phyloP scores from a whole-genome alignment of 2,113 vertebrate species.

The Coryphaenoides rupestris region DNA sequence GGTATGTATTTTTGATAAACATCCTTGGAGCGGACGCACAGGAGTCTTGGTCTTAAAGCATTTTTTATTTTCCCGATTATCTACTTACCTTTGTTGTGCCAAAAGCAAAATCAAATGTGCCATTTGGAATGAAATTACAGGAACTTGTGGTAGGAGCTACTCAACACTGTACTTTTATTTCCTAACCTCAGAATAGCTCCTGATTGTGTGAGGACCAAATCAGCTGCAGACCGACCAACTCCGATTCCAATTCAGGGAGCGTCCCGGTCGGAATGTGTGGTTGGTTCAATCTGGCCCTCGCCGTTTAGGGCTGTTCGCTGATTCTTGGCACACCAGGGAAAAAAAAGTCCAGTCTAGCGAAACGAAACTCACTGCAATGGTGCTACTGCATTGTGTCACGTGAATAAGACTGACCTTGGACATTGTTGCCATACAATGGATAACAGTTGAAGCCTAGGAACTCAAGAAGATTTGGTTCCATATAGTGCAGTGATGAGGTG shows the following conservation, averaged over 20 bases:
- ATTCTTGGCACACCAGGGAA: constrained; percentile 37
- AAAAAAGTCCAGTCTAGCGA: too few relatives aligned
- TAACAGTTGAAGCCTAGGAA: too few relatives aligned
- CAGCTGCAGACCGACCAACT: constrained; percentile 18
- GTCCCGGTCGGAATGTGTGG: constrained; percentile 40
- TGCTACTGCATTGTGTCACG: too few relatives aligned
- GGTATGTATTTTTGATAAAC: background rate
- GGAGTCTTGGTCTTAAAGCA: background rate
- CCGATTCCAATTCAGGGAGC: constrained; percentile 35
- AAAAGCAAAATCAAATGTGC: constrained; percentile 28
- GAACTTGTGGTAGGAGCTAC: constrained; percentile 25
- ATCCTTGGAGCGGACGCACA: background rate
- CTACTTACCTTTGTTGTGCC: constrained; percentile 29
- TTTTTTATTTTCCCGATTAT: constrained; percentile 15
- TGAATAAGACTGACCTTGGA: background rate
- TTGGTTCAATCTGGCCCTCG: constrained; percentile 43
- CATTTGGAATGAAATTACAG: constrained; percentile 36
- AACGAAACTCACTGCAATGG: too few relatives aligned
- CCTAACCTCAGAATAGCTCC: constrained; percentile 32
- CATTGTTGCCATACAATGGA: too few relatives aligned
- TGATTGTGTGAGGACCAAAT: constrained; percentile 35
- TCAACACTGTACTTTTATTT: constrained; percentile 21
- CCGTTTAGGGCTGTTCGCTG: constrained; percentile 34
- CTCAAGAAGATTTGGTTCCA: too few relatives aligned
- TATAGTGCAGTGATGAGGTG: too few relatives aligned